phyloP scores from a whole-genome alignment of 2,888 invertebrate genomes.

The Gisinianus flammeolus region DNA sequence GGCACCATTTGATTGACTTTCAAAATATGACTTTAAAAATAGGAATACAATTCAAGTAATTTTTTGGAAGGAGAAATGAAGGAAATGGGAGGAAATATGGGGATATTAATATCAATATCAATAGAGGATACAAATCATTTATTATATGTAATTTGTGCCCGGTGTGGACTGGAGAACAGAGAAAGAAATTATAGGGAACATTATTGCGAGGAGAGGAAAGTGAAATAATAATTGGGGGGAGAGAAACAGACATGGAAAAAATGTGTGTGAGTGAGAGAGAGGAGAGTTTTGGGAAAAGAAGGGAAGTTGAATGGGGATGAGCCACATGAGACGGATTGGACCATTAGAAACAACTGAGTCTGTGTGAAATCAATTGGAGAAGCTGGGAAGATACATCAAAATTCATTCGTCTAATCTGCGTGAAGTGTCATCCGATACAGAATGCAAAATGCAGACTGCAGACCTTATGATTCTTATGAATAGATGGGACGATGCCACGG shows the following conservation, averaged over 20 bases:
- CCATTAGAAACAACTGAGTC: conserved; percentile 57
- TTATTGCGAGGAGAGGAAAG: background rate
- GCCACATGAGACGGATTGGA: conserved; percentile 27
- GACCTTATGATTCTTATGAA: conserved; percentile 10
- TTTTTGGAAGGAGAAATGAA: no score
- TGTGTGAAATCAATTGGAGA: conserved; percentile 50
- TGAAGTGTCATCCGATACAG: conserved; percentile 48
- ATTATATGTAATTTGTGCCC: background rate
- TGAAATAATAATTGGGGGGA: background rate
- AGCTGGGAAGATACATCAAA: conserved; percentile 53
- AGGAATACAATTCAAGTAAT: no score
- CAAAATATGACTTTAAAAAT: no score
- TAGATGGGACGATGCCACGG: conserved; percentile 32
- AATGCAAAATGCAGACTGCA: background rate
- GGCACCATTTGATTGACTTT: no score
- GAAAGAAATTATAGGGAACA: background rate
- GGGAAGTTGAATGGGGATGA: conserved; percentile 7
- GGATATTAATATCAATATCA: no score
- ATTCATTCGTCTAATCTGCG: conserved; percentile 50
- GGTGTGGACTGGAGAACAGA: background rate
- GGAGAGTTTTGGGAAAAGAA: conserved; percentile 24
- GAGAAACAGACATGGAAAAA: background rate
- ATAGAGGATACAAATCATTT: no score
- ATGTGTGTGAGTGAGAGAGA: conserved; percentile 22
- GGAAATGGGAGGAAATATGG: no score